Conservation (phyloP, 2,113 vertebrate genomes). For the Hydrolagus affinis region DNA sequence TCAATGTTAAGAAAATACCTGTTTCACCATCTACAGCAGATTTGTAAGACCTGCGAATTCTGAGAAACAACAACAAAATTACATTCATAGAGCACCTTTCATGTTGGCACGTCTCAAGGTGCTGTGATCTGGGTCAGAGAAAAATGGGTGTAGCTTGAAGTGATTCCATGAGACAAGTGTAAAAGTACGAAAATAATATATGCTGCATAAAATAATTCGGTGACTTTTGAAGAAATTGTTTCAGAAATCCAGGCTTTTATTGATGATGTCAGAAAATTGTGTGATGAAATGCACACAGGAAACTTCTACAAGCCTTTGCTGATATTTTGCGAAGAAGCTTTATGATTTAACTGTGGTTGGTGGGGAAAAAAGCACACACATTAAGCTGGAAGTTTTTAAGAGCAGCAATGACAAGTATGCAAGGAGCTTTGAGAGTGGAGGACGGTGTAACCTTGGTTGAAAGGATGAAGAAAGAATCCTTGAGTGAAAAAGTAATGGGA, state of each 20-base stretch:
- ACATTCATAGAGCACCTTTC: too few species aligned
- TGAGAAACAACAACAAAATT: too few species aligned
- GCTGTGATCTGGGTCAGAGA: too few species aligned
- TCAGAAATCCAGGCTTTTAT: background rate
- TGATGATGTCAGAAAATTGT: background rate
- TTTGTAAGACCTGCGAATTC: background rate
- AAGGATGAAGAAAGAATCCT: background rate
- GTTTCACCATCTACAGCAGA: slow-evolving; percentile 13
- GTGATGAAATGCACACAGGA: background rate
- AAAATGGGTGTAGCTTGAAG: background rate
- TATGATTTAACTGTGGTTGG: background rate
- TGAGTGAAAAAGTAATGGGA: background rate
- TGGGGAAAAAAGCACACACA: background rate
- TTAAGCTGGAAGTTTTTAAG: background rate
- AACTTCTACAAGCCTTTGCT: background rate
- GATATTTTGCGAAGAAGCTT: background rate
- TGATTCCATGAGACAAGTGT: background rate
- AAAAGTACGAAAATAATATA: background rate
- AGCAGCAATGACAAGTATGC: background rate
- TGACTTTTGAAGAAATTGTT: slow-evolving; percentile 6
- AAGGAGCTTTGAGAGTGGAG: slow-evolving; percentile 13
- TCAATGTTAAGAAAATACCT: slow-evolving; percentile 22
- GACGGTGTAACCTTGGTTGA: slow-evolving; percentile 10
- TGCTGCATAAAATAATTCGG: background rate
- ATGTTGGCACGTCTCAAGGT: too few species aligned